Conservation (phyloP, 1,140 invertebrate species). For the Drosophila paulistorum region DNA sequence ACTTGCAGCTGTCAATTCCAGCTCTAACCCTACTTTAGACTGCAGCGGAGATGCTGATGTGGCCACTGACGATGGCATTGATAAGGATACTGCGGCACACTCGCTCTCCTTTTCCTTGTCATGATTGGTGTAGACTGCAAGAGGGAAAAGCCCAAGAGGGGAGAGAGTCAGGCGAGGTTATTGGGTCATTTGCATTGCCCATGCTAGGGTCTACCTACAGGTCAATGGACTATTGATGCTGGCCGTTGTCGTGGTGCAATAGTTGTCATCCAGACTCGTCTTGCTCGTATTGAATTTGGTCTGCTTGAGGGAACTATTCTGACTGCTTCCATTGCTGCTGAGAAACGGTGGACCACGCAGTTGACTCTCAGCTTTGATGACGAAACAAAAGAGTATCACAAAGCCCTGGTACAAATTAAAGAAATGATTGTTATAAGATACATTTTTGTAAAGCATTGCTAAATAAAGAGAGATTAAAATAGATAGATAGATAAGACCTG, state of each 20-base stretch:
- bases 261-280: conserved; percentile 82
- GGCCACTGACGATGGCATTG: conserved; percentile 44
- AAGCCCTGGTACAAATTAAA: conserved; percentile 81
- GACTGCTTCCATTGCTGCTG: conserved; percentile 59
- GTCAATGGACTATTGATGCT: conserved; percentile 84
- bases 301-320: conserved; percentile 66
- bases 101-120: conserved; percentile 82
- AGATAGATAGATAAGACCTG: too few relatives aligned
- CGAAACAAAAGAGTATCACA: conserved; percentile 83
- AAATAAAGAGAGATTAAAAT: neutral
- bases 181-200: conserved; percentile 1
- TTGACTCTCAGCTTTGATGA: conserved; percentile 83
- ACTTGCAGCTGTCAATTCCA: conserved; percentile 30
- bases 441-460: too few relatives aligned
- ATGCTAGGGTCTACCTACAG: conserved; percentile 79
- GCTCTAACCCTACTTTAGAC: conserved; percentile 60
- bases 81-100: conserved; percentile 49
- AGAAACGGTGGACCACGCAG: conserved; percentile 65
- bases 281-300: conserved; percentile 76
- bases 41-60: conserved; percentile 54
- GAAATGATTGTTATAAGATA: conserved; percentile 21
- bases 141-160: neutral
- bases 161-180: conserved; percentile 7
- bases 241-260: conserved; percentile 80
- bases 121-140: conserved; percentile 80